Conservation (phyloP, 1,140 invertebrate genomes). For the Psilanteris sp. region DNA sequence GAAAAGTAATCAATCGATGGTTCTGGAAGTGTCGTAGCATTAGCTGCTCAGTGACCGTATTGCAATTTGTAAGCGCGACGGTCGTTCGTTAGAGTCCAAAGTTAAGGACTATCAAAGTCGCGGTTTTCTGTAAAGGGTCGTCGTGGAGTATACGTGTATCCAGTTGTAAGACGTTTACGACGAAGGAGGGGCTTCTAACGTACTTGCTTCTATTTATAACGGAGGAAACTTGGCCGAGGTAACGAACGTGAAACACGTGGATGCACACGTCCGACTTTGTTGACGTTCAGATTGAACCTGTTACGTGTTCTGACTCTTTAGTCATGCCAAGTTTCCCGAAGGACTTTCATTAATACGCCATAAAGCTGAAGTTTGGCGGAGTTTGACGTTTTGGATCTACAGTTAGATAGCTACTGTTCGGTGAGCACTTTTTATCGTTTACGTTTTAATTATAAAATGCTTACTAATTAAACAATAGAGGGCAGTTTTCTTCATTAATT, state of each 20-base stretch:
- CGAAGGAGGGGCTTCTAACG: slow-evolving; percentile 10
- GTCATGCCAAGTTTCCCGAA: slow-evolving; percentile 53
- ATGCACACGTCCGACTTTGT: slow-evolving; percentile 58
- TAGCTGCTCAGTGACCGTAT: slow-evolving; percentile 36
- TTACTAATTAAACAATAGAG: too few relatives aligned
- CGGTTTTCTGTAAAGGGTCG: slow-evolving; percentile 43
- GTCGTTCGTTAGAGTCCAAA: slow-evolving; percentile 39
- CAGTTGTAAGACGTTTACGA: slow-evolving; percentile 6
- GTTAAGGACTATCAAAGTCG: slow-evolving; percentile 49
- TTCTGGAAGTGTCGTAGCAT: slow-evolving; percentile 54
- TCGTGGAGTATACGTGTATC: slow-evolving; percentile 18
- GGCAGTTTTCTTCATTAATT: too few relatives aligned
- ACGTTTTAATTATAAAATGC: too few relatives aligned
- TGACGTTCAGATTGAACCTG: slow-evolving; percentile 58
- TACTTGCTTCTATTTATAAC: slow-evolving; percentile 58
- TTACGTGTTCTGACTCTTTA: slow-evolving; percentile 53
- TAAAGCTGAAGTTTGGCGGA: slow-evolving; percentile 43
- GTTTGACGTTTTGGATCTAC: slow-evolving; percentile 38
- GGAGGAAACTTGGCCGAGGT: slow-evolving; percentile 57
- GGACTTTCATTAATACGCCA: slow-evolving; percentile 48
- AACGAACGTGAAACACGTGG: slow-evolving; percentile 57
- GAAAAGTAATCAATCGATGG: slow-evolving; percentile 58
- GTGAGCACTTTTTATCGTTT: slow-evolving; percentile 13
- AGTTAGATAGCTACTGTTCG: slow-evolving; percentile 13
- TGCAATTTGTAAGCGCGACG: slow-evolving; percentile 42